Evolutionary conservation across 2,888 invertebrate genomes (phyloP), one percentile per base, ranked within the genome.

Genomic region (Eupsilia transversa): DNA sequence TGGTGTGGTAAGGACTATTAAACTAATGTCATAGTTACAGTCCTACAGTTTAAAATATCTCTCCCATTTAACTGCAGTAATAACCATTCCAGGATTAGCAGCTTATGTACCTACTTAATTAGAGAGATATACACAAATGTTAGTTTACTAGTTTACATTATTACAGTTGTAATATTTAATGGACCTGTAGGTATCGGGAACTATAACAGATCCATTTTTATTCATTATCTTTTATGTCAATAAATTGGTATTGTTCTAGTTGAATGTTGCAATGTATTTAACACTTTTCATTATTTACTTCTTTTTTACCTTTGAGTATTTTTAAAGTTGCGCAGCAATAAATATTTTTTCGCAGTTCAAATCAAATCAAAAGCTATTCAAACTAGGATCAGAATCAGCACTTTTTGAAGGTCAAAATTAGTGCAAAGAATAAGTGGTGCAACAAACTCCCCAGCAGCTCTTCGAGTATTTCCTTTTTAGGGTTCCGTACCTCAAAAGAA

Each of bases 81-180:
- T 68, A 72, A 61, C 60, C 65, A 17, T 68, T 9, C 9, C 23
- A 23, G 57, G 77, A 30, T 67, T 35, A 59, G 54, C n/a, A 68
- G 74, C 33, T 65, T 71, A 41, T 65, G 57, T 57, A n/a, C n/a
- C n/a, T 63, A 0, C 52, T 63, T 80, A 63, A 74, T 75, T 67
- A 52, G n/a, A n/a, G 46, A 57, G 61, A 76, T 80, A 46, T 59
- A 67, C 71, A 56, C 27, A 63, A 80, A 70, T 54, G 33, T 38
- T 43, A 61, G 38, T 67, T 57, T 59, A 63, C 43, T 46, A 57
- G 43, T 49, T 65, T 14, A 60, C 23, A 52, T 64, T 46, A 38
- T 65, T 54, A 57, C 35, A 1, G 41, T n/a, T 78, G 30, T 71
- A 54, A 52, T 59, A 77, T 77, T 49, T 46, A 77, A 68, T 75